phyloP scores from a whole-genome alignment of 2,113 vertebrate genomes.

The Rallus limicola region DNA sequence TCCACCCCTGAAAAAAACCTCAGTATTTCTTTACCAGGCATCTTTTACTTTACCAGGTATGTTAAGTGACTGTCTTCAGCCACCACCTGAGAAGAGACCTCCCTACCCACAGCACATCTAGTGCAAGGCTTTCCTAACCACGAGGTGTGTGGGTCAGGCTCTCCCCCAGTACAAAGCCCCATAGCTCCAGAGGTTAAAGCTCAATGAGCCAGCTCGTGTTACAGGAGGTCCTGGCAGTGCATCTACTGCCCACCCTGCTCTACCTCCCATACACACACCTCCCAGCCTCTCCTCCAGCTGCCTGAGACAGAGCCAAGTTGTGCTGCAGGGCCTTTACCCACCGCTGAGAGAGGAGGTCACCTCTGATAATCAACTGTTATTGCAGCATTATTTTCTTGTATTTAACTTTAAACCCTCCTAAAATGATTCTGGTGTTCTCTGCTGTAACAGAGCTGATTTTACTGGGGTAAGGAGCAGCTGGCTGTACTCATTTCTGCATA shows the following conservation, averaged over 20 bases:
- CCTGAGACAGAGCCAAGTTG: background rate
- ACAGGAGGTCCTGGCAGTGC: background rate
- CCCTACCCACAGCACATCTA: background rate
- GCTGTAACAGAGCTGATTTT: background rate
- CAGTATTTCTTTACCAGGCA: background rate
- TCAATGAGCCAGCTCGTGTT: background rate
- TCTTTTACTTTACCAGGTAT: background rate
- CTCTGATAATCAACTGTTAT: background rate
- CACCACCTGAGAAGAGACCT: background rate
- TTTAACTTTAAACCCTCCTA: background rate
- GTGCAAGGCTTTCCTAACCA: background rate
- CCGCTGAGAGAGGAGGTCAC: background rate
- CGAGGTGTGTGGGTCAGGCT: background rate
- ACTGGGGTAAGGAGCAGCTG: background rate
- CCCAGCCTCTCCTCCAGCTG: background rate
- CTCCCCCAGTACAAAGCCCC: background rate
- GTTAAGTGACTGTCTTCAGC: background rate
- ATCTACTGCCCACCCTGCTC: background rate
- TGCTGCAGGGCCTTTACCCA: background rate
- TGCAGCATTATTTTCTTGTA: background rate
- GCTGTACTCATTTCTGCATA: background rate
- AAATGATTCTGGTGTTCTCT: background rate
- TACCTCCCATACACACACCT: fast-evolving
- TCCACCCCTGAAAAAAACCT: background rate
- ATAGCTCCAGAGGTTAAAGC: background rate